These are phyloP conservation scores for Athripsodes cinereus DNA, from an alignment of 2,888 invertebrate species.

Conservation along the genomic window DNA sequence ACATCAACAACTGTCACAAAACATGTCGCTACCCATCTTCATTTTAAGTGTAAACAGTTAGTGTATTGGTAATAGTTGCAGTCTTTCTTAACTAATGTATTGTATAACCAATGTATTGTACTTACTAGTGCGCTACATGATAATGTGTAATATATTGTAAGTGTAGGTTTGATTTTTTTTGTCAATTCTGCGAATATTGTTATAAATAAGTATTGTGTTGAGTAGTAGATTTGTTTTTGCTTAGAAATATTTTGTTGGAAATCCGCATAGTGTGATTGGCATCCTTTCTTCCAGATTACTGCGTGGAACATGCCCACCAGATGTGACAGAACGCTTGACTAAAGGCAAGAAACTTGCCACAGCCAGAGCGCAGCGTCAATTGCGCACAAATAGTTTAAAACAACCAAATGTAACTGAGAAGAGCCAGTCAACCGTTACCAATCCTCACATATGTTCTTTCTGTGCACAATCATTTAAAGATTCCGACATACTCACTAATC, in stretches of 20 bases:
- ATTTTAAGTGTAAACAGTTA: too few relatives aligned
- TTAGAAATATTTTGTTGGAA: constrained; percentile 5
- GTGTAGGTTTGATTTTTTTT: too few relatives aligned
- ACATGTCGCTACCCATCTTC: too few relatives aligned
- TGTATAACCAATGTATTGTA: too few relatives aligned
- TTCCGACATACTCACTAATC: constrained; percentile 30
- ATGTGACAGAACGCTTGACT: constrained; percentile 12
- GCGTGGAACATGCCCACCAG: constrained; percentile 19
- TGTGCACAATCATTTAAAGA: constrained; percentile 29
- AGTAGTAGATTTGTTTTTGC: background rate
- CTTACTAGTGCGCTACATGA: too few relatives aligned
- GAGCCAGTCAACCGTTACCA: background rate
- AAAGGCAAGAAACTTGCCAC: constrained; percentile 19
- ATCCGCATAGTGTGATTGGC: constrained; percentile 24
- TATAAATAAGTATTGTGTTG: background rate
- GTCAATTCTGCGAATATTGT: too few relatives aligned
- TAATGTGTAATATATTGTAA: too few relatives aligned
- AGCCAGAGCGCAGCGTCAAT: background rate
- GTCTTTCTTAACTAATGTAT: too few relatives aligned
- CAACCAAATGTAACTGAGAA: background rate
- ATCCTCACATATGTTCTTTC: constrained; percentile 30
- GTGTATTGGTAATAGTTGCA: too few relatives aligned
- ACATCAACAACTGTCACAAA: constrained; percentile 26
- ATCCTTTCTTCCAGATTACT: constrained; percentile 27
- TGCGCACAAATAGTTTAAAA: constrained; percentile 3